Evolutionary conservation across 2,888 invertebrate species (phyloP), one percentile per base, ranked within the genome.

Genomic region (Thalpophila matura): DNA sequence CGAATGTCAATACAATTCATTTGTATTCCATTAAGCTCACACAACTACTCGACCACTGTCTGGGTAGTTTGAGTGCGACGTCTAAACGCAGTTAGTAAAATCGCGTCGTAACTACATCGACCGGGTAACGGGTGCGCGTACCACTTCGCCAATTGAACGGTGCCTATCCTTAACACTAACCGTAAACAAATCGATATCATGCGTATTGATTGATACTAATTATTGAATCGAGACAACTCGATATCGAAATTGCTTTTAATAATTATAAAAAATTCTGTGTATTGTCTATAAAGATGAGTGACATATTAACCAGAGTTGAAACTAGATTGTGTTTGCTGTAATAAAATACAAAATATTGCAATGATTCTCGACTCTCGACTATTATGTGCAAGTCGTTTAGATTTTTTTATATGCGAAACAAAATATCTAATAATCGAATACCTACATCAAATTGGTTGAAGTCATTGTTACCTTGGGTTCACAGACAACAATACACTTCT

Each of bases 81-180:
- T 37, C 18, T 51, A 64, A 61, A 49, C 42, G 27, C 53, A 43
- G 58, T 67, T 57, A 71, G 56, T 57, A 53, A 55, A 56, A 64
- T 50, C 40, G n/a, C n/a, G 45, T 67, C 62, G 40, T 58, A 80
- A 77, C 77, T 60, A 79, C 72, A 65, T 31, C 55, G 60, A 72
- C 76, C 57, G 53, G 80, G 72, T 84, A 80, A 77, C 79, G 81
- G 77, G 66, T 55, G 54, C 47, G 78, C 74, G 85, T 82, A 80
- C 83, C 83, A 85, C 83, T 84, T 84, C 43, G 74, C 68, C 84
- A 83, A 86, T 85, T 83, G 84, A 86, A 85, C 82, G 67, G 75
- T 73, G 77, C 66, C 79, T 74, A 84, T 81, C 80, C 82, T 82
- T 80, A 79, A 86, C 84, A 83, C 76, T 73, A 66, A 64, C 79